These are phyloP conservation scores for Neotoxoptera formosana DNA, from an alignment of 1,140 invertebrate genomes.

Conservation along the genomic window DNA sequence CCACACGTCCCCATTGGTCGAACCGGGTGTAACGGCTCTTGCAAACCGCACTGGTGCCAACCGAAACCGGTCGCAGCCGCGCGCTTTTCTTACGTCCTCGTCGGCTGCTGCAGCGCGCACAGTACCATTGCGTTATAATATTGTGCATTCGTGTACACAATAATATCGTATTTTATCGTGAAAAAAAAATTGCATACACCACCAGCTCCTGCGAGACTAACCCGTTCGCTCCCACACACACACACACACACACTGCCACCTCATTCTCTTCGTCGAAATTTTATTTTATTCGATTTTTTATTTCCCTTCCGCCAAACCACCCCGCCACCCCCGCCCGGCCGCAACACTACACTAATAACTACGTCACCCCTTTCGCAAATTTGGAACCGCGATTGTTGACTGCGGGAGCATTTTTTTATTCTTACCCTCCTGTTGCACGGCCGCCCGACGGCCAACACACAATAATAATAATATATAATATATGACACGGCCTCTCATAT, in stretches of 20 bases:
- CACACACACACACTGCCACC: background rate
- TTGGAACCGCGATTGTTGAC: constrained; percentile 53
- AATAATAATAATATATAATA: constrained; percentile 21
- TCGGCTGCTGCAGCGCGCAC: background rate
- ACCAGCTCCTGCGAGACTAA: background rate
- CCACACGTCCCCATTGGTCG: constrained; percentile 32
- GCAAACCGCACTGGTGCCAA: constrained; percentile 47
- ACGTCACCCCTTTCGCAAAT: background rate
- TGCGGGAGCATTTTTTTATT: constrained; percentile 40
- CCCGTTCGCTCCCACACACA: background rate
- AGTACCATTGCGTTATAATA: background rate
- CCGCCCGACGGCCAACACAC: background rate
- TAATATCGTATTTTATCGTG: constrained; percentile 6
- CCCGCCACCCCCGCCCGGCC: too few species aligned
- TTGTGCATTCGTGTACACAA: background rate
- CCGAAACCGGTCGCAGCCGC: constrained; percentile 42
- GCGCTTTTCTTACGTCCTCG: background rate
- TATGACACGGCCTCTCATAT: background rate
- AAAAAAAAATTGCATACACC: background rate
- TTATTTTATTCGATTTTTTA: background rate
- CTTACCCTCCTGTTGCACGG: background rate
- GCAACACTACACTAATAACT: background rate
- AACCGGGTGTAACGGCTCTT: constrained; percentile 54
- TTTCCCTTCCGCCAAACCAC: background rate
- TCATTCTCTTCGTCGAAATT: background rate